Percentiles rank a stretch among this genome's conserved stretches.
phyloP scores from a whole-genome alignment of 2,797 vertebrate genomes.

The Rhynchonycteris naso region DNA sequence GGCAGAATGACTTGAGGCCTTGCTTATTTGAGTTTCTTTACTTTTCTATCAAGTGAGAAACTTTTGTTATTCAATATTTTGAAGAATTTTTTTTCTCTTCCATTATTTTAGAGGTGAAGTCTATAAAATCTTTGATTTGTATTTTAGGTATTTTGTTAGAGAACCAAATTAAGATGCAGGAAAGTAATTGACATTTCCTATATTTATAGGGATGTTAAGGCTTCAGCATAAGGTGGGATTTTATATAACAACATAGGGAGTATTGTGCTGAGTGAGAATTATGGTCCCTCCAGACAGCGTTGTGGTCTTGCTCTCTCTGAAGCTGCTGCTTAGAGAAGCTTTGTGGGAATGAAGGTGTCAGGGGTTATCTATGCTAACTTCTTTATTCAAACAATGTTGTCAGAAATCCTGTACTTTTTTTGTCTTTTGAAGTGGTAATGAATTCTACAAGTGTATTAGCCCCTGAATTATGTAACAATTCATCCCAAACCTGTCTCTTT shows the following conservation, averaged over 20 bases:
- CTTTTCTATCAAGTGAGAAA: background rate
- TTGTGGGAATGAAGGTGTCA: conserved; percentile 21
- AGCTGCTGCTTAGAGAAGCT: background rate
- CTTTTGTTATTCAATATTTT: background rate
- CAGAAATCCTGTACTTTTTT: background rate
- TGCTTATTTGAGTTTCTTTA: conserved; percentile 40
- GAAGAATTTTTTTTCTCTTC: background rate
- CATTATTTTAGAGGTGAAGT: conserved; percentile 33
- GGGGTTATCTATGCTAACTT: background rate
- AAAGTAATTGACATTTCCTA: conserved; percentile 28
- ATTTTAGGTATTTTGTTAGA: background rate
- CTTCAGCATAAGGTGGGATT: background rate
- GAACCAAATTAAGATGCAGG: background rate
- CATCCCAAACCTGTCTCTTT: background rate
- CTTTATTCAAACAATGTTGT: background rate
- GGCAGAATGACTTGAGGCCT: conserved; percentile 16
- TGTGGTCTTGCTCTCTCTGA: background rate
- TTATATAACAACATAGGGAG: background rate
- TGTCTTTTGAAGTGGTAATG: conserved; percentile 44
- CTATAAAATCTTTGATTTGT: background rate
- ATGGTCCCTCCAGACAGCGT: background rate
- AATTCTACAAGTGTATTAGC: conserved; percentile 37
- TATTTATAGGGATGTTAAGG: background rate
- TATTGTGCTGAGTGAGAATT: background rate
- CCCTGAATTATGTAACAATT: background rate